Percentiles rank a stretch among this genome's conserved stretches.
phyloP scores from a whole-genome alignment of 2,797 vertebrate species.

The Balearica regulorum region DNA sequence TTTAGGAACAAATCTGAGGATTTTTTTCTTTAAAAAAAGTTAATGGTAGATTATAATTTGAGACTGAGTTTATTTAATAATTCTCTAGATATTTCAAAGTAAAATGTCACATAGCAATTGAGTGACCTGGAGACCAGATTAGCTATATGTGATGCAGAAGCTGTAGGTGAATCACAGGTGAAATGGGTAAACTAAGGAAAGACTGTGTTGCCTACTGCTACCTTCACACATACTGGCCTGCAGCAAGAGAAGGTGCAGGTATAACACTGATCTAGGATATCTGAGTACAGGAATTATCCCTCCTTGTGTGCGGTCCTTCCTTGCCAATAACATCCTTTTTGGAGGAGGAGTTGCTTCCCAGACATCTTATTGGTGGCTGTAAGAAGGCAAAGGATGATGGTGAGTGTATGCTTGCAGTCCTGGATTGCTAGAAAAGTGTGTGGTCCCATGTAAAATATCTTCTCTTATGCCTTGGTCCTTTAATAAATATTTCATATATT shows the following conservation, averaged over 20 bases:
- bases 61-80: constrained; percentile 51
- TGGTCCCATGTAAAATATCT: background rate
- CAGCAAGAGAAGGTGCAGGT: background rate
- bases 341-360: background rate
- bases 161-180: background rate
- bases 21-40: constrained; percentile 16
- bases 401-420: background rate
- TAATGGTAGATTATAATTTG: constrained; percentile 58
- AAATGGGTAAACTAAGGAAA: background rate
- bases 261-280: background rate
- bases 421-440: background rate
- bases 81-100: constrained; percentile 31
- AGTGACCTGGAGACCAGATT: background rate
- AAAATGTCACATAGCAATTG: background rate
- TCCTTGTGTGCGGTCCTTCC: background rate
- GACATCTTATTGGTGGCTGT: background rate
- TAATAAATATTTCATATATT: background rate
- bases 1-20: constrained; percentile 69
- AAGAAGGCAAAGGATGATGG: background rate
- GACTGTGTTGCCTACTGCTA: background rate
- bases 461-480: background rate
- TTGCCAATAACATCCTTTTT: background rate
- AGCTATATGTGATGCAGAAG: background rate
- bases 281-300: background rate
- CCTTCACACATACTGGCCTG: background rate